Conservation (phyloP, 2,113 vertebrate species). For the Cryptotis parvus region DNA sequence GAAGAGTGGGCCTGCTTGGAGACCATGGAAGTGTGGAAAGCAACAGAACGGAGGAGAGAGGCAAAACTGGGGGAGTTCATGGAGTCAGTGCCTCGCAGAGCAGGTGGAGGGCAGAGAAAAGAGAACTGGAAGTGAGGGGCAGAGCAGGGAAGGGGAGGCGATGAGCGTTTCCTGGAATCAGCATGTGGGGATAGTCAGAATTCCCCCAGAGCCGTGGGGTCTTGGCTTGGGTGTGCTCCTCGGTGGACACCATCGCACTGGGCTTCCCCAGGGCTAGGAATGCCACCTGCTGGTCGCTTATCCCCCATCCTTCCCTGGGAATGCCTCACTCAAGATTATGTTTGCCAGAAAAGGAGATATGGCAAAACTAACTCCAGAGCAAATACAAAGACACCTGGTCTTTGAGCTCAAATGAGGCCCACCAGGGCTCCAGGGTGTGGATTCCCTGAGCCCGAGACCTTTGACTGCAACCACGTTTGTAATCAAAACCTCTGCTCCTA, state of each 20-base stretch:
- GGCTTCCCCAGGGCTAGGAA: too few relatives aligned
- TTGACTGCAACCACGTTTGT: neutral
- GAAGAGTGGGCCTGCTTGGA: neutral
- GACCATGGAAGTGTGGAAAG: neutral
- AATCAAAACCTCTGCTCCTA: neutral
- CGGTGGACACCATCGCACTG: too few relatives aligned
- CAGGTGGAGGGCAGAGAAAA: neutral
- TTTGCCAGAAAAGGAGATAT: neutral
- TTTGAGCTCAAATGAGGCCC: neutral
- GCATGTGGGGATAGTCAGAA: neutral
- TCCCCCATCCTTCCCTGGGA: neutral
- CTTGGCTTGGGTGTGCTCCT: neutral
- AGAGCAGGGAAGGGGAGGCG: neutral
- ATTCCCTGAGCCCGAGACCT: neutral
- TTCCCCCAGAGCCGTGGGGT: accelerated
- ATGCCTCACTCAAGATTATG: too few relatives aligned
- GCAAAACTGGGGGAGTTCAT: neutral
- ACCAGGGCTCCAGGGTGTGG: neutral
- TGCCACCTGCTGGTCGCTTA: neutral
- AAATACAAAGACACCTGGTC: neutral
- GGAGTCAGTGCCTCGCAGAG: neutral
- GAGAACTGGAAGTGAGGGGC: neutral
- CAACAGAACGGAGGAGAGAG: neutral
- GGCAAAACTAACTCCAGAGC: too few relatives aligned
- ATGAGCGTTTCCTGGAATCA: neutral